These are phyloP conservation scores for Phocides pigmalion DNA, from an alignment of 1,140 invertebrate species.

Conservation along the genomic window DNA sequence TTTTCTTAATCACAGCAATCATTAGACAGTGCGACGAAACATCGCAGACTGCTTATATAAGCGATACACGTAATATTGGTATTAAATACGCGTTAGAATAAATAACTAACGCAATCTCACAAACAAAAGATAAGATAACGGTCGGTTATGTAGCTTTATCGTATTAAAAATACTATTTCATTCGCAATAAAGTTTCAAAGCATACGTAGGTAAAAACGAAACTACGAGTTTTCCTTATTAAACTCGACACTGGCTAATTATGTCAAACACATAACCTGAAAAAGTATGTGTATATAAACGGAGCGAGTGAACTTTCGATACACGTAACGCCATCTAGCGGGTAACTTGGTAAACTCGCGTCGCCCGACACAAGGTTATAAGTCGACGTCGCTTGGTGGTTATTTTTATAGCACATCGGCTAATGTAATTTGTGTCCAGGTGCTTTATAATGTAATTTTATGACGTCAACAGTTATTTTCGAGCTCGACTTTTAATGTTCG, in stretches of 20 bases:
- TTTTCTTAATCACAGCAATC: constrained; percentile 17
- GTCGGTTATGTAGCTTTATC: constrained; percentile 21
- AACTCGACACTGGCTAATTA: constrained; percentile 28
- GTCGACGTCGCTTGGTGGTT: constrained; percentile 45
- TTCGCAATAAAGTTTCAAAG: constrained; percentile 9
- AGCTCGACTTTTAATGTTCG: constrained; percentile 32
- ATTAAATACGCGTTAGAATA: constrained; percentile 33
- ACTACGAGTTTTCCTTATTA: constrained; percentile 21
- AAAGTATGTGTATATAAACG: constrained; percentile 33
- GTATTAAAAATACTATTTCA: constrained; percentile 11
- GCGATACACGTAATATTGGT: constrained; percentile 23
- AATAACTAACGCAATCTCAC: constrained; percentile 36
- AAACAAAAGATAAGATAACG: constrained; percentile 38
- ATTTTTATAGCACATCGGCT: constrained; percentile 58
- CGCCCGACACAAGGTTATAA: constrained; percentile 53
- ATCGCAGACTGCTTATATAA: constrained; percentile 14
- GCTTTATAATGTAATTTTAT: constrained; percentile 44
- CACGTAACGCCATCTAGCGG: constrained; percentile 63
- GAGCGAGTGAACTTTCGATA: constrained; percentile 40
- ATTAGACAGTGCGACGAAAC: constrained; percentile 7
- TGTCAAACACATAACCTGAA: constrained; percentile 52
- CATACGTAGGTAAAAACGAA: constrained; percentile 10
- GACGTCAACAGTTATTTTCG: constrained; percentile 49
- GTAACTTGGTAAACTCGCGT: constrained; percentile 60
- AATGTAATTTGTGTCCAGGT: constrained; percentile 52